phyloP scores from a whole-genome alignment of 2,113 vertebrate species.

The Phocoena sinus region DNA sequence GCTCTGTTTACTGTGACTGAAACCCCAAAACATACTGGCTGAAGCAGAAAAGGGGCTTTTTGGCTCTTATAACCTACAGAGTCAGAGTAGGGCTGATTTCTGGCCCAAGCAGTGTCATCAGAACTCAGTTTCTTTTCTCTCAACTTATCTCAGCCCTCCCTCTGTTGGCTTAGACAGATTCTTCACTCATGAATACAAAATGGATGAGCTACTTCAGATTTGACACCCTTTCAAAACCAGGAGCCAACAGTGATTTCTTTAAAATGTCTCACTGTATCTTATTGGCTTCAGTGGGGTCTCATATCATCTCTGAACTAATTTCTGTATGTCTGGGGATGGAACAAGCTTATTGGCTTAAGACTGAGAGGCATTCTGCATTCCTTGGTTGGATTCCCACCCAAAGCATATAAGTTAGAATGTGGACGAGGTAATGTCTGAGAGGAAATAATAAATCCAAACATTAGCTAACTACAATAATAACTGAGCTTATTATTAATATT shows the following conservation, averaged over 20 bases:
- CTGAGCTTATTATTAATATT: background rate
- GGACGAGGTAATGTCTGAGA: background rate
- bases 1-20: background rate
- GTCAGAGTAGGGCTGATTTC: background rate
- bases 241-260: background rate
- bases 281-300: background rate
- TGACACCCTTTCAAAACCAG: slow-evolving; percentile 8
- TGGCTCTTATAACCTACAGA: background rate
- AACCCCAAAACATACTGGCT: background rate
- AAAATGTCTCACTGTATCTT: background rate
- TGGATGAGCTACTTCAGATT: background rate
- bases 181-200: background rate
- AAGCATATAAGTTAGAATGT: background rate
- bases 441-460: slow-evolving; percentile 20
- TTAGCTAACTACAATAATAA: background rate
- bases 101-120: background rate
- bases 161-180: background rate
- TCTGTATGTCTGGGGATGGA: background rate
- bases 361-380: background rate
- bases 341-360: background rate
- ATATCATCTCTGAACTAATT: background rate
- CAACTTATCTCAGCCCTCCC: background rate
- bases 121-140: background rate
- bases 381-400: background rate
- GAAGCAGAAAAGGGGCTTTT: background rate